Percentiles rank a stretch among this genome's conserved stretches.
Conservation (phyloP, 2,888 invertebrate species). For the Apamea epomidion region DNA sequence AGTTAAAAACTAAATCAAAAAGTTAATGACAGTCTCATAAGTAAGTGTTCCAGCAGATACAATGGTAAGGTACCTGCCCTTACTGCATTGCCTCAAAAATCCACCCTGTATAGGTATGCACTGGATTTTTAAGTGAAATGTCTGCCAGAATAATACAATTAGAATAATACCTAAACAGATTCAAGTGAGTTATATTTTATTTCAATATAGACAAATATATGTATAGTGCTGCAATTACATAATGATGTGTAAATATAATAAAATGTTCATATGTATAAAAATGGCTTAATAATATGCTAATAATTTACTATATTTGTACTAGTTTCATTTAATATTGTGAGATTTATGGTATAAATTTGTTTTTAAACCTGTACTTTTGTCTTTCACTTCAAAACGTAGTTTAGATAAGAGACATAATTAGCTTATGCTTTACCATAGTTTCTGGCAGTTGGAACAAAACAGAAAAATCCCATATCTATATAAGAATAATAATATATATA, state of each 20-base stretch:
- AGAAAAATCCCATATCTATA: neutral
- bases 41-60: too few relatives aligned
- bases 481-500: neutral
- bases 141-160: neutral
- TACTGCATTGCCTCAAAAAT: neutral
- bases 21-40: neutral
- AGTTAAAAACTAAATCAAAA: neutral
- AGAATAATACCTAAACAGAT: neutral
- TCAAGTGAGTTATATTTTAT: neutral
- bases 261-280: conserved; percentile 10
- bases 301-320: conserved; percentile 54
- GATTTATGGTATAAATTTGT: conserved; percentile 6
- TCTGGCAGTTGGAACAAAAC: neutral
- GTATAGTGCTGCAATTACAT: neutral
- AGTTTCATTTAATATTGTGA: conserved; percentile 18
- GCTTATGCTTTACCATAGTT: conserved; percentile 1
- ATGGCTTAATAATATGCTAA: conserved; percentile 17
- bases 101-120: neutral
- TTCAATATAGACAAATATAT: neutral
- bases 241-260: conserved; percentile 15
- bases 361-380: neutral
- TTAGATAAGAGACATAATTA: neutral
- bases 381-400: neutral
- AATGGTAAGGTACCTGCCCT: neutral
- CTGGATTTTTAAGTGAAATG: neutral